Evolutionary conservation across 2,888 invertebrate species (phyloP).

Genomic region (Leptinotarsa juncta): DNA sequence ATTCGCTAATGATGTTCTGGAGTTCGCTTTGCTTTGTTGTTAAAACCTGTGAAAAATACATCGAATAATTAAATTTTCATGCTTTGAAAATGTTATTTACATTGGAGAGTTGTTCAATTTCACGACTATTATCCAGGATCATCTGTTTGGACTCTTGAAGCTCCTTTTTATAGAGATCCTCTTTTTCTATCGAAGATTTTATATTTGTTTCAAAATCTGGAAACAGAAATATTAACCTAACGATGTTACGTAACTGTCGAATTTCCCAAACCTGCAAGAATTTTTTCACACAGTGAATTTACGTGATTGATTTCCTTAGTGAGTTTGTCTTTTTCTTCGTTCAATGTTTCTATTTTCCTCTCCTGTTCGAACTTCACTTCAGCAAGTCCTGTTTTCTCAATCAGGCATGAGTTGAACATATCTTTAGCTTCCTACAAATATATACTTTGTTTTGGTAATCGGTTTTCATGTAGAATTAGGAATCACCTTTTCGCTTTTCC

Average conservation of each 20-base stretch:
- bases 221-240: not conserved
- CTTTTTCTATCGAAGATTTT: conserved; percentile 46
- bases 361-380: conserved; percentile 34
- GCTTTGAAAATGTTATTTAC: conserved; percentile 7
- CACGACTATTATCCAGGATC: conserved; percentile 33
- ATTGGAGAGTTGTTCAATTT: conserved; percentile 42
- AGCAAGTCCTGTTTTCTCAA: conserved; percentile 37
- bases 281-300: conserved; percentile 51
- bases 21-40: conserved; percentile 36
- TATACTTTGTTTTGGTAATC: not conserved
- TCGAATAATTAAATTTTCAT: not conserved
- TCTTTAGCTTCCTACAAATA: conserved; percentile 34
- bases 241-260: not conserved
- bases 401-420: conserved; percentile 31
- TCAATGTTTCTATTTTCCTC: conserved; percentile 39
- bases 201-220: conserved; percentile 51
- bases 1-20: conserved; percentile 34
- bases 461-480: not conserved
- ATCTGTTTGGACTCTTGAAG: conserved; percentile 45
- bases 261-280: conserved; percentile 45
- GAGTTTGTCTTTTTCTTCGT: conserved; percentile 48
- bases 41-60: conserved; percentile 5
- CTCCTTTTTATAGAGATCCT: conserved; percentile 49
- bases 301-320: conserved; percentile 46
- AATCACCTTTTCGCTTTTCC: conserved; percentile 52